A percentile compares a stretch with the other conserved stretches of the same genome.
phyloP scores from a whole-genome alignment of 2,888 invertebrate genomes.

The Nomada lathburiana region DNA sequence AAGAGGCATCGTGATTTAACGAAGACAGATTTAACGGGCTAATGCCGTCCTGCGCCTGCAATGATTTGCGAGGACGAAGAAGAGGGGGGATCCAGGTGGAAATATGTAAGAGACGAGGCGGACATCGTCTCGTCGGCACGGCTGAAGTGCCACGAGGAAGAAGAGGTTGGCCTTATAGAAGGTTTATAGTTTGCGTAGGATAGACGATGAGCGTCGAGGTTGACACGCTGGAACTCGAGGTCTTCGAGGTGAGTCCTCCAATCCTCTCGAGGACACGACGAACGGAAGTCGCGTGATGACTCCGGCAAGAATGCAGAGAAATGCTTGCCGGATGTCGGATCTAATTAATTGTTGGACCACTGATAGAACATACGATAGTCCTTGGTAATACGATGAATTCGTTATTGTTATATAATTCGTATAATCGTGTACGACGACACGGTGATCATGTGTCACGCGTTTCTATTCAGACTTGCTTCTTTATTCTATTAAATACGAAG shows the following conservation, averaged over 20 bases:
- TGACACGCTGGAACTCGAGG: constrained; percentile 84
- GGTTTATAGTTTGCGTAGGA: constrained; percentile 79
- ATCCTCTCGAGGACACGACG: constrained; percentile 68
- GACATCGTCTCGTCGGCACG: constrained; percentile 76
- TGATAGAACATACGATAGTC: constrained; percentile 3
- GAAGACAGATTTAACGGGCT: constrained; percentile 62
- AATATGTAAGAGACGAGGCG: constrained; percentile 76
- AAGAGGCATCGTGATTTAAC: constrained; percentile 31
- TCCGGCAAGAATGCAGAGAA: constrained; percentile 2
- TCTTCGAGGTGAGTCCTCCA: constrained; percentile 82
- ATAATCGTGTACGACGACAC: background rate
- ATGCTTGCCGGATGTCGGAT: constrained; percentile 17
- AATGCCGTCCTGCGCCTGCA: constrained; percentile 68
- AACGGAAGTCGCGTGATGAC: constrained; percentile 59
- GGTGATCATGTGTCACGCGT: background rate
- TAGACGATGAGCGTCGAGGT: constrained; percentile 82
- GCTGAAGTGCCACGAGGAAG: constrained; percentile 77
- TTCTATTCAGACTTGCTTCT: background rate
- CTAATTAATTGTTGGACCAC: constrained; percentile 2
- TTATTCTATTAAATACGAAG: background rate
- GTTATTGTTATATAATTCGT: background rate
- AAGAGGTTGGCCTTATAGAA: constrained; percentile 79
- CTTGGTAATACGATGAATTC: constrained; percentile 8
- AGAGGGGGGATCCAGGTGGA: constrained; percentile 67
- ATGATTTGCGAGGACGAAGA: constrained; percentile 71